A percentile compares a stretch with the other conserved stretches of the same genome.
These are phyloP conservation scores for Paraescarpia echinospica DNA, from an alignment of 1,140 invertebrate species.

Conservation along the genomic window DNA sequence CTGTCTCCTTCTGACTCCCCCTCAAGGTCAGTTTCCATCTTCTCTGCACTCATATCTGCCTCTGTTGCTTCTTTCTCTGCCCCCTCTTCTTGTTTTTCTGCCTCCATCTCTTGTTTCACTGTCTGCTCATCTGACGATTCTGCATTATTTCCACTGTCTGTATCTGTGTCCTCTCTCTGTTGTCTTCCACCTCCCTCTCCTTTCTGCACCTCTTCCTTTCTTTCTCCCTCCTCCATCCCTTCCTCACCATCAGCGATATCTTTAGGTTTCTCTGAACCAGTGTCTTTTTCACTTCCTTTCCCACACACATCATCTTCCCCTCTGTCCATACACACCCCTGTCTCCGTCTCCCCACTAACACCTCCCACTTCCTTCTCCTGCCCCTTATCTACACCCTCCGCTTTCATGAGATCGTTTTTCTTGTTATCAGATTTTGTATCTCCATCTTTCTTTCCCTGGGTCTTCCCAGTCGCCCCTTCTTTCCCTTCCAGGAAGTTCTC, in stretches of 20 bases:
- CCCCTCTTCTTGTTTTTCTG: not conserved
- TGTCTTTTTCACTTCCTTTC: not conserved
- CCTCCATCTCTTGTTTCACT: not conserved
- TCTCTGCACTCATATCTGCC: not conserved
- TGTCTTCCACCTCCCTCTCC: not conserved
- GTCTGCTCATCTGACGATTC: not conserved
- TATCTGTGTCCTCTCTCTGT: not conserved
- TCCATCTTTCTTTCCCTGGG: slow-evolving; percentile 4
- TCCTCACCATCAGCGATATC: not conserved
- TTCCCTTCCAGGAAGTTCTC: slow-evolving; percentile 68
- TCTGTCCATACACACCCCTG: not conserved
- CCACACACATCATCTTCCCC: not conserved
- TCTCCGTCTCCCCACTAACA: not conserved
- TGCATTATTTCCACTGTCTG: not conserved
- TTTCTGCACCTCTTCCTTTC: no score
- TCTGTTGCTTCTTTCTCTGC: no score
- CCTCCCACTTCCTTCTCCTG: not conserved
- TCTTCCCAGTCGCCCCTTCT: slow-evolving; percentile 8
- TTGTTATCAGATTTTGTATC: not conserved
- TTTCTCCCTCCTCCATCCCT: not conserved
- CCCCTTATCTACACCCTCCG: not conserved
- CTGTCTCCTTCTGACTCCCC: not conserved
- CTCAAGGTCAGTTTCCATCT: not conserved
- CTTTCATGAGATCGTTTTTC: not conserved
- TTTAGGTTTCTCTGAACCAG: not conserved